A percentile compares a stretch with the other conserved stretches of the same genome.
phyloP scores from a whole-genome alignment of 2,888 invertebrate genomes.

The Gasteruption jaculator region DNA sequence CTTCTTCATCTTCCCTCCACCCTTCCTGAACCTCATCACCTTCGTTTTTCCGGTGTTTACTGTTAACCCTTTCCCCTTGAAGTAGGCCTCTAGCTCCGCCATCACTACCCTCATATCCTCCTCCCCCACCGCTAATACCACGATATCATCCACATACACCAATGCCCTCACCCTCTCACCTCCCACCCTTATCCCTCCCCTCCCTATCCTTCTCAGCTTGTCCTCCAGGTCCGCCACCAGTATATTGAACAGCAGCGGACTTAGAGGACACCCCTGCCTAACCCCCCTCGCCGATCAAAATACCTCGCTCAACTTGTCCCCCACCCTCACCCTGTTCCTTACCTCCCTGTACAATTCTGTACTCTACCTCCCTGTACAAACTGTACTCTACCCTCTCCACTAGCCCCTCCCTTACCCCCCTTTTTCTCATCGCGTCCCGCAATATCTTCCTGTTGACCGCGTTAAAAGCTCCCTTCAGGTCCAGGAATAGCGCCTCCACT shows the following conservation, averaged over 20 bases:
- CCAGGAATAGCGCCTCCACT: constrained; percentile 9
- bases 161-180: not conserved
- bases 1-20: not conserved
- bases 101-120: no score
- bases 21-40: not conserved
- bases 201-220: not conserved
- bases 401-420: constrained; percentile 6
- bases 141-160: not conserved
- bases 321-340: constrained; percentile 9
- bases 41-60: not conserved
- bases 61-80: not conserved
- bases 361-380: constrained; percentile 15
- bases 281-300: constrained; percentile 18
- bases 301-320: constrained; percentile 3
- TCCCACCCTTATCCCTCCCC: not conserved
- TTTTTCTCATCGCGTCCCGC: constrained; percentile 6
- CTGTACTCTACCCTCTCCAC: constrained; percentile 6
- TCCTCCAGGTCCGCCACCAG: constrained; percentile 8
- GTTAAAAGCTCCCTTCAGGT: constrained; percentile 21
- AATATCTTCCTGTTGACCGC: constrained; percentile 14
- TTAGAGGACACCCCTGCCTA: constrained; percentile 21
- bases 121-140: not conserved
- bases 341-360: constrained; percentile 17
- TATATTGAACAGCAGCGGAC: constrained; percentile 16
- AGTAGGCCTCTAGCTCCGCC: no score